Percentiles rank a stretch among this genome's conserved stretches.
Conservation (phyloP, 1,140 invertebrate genomes). For the Euschistus heros region DNA sequence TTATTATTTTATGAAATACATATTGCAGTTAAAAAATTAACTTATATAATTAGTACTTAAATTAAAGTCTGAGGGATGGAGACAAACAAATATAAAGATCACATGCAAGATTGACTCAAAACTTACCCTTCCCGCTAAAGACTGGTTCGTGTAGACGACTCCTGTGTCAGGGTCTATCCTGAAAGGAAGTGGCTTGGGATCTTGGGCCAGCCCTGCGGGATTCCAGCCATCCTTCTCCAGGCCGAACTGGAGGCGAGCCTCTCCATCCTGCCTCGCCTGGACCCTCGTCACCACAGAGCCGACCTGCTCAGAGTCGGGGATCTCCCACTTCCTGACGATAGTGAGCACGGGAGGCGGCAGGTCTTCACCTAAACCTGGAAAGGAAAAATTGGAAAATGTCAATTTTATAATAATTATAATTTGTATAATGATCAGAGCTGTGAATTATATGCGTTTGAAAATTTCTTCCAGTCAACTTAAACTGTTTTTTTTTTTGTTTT, state of each 20-base stretch:
- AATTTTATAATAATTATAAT: too few species aligned
- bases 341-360: slow-evolving; percentile 39
- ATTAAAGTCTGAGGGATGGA: too few species aligned
- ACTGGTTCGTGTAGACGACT: slow-evolving; percentile 55
- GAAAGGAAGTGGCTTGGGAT: slow-evolving; percentile 45
- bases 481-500: too few species aligned
- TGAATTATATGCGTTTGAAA: too few species aligned
- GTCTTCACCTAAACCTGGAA: not conserved
- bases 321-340: slow-evolving; percentile 53
- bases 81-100: too few species aligned
- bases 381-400: too few species aligned
- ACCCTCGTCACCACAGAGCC: slow-evolving; percentile 50
- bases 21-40: too few species aligned
- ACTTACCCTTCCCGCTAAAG: slow-evolving; percentile 52
- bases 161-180: slow-evolving; percentile 55
- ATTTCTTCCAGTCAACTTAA: too few species aligned
- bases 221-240: slow-evolving; percentile 42
- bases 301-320: slow-evolving; percentile 50
- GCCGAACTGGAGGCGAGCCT: slow-evolving; percentile 48
- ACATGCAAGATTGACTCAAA: too few species aligned
- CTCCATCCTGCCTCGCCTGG: slow-evolving; percentile 47
- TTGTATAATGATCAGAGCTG: too few species aligned
- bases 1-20: too few species aligned
- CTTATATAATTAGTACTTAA: too few species aligned
- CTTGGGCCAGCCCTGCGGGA: slow-evolving; percentile 30